These are phyloP conservation scores for Drosophila mercatorum DNA, from an alignment of 2,888 invertebrate genomes.

Conservation along the genomic window DNA sequence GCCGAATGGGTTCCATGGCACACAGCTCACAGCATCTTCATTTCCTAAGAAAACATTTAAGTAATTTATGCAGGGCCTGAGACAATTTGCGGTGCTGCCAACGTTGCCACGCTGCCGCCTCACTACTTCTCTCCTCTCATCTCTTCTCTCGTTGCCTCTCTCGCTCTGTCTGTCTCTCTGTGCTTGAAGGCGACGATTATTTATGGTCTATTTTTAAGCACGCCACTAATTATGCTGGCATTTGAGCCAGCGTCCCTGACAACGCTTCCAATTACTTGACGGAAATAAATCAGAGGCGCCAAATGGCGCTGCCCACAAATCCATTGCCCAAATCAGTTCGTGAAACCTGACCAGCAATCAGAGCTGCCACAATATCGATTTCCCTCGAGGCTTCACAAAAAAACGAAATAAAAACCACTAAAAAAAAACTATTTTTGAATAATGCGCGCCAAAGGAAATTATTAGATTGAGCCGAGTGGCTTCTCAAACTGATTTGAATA, in stretches of 20 bases:
- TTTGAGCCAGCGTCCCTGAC: conserved; percentile 61
- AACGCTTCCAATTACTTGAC: conserved; percentile 74
- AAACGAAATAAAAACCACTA: too few relatives aligned
- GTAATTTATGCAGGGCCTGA: conserved; percentile 75
- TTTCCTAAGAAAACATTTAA: conserved; percentile 67
- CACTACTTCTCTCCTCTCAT: not conserved
- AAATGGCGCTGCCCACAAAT: conserved; percentile 52
- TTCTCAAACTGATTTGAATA: not conserved
- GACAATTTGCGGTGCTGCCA: conserved; percentile 62
- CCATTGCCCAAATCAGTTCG: conserved; percentile 36
- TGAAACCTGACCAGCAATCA: conserved; percentile 20
- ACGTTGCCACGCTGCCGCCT: conserved; percentile 5
- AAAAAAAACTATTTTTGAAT: conserved; percentile 13
- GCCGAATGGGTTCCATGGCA: conserved; percentile 23
- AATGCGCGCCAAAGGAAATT: conserved; percentile 1
- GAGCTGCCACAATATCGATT: conserved; percentile 36
- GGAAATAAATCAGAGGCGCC: conserved; percentile 73
- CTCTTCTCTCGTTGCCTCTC: not conserved
- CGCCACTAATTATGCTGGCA: conserved; percentile 74
- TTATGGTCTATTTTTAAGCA: conserved; percentile 78
- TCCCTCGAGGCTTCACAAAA: not conserved
- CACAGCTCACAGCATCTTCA: conserved; percentile 49
- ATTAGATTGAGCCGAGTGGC: conserved; percentile 7
- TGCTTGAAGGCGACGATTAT: conserved; percentile 67
- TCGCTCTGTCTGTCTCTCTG: not conserved